Conservation (phyloP, 2,888 invertebrate species). For the Villa cingulata region DNA sequence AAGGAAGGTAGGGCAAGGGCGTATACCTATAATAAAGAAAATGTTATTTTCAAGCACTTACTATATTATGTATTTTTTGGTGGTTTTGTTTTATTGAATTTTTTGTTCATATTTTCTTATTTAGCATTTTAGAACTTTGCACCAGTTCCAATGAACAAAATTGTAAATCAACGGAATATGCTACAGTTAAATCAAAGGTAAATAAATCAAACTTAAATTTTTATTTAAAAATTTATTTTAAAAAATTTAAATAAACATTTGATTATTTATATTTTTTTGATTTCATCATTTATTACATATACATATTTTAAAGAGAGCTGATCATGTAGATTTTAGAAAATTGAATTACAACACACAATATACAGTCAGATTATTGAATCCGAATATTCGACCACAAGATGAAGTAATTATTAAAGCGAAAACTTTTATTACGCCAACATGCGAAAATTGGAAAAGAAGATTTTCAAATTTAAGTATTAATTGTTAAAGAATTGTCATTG, state of each 20-base stretch:
- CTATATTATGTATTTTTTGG: not conserved
- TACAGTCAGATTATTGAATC: slow-evolving; percentile 22
- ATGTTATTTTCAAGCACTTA: no score
- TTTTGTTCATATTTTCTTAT: not conserved
- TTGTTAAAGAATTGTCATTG: slow-evolving; percentile 17
- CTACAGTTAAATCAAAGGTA: slow-evolving; percentile 32
- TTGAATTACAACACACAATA: slow-evolving; percentile 32
- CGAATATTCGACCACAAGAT: slow-evolving; percentile 1
- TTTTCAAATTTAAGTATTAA: slow-evolving; percentile 31
- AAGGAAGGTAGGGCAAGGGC: slow-evolving; percentile 27
- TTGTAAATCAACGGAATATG: slow-evolving; percentile 32
- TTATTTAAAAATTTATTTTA: not conserved
- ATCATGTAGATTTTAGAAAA: slow-evolving; percentile 31
- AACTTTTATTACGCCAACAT: slow-evolving; percentile 30
- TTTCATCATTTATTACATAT: not conserved
- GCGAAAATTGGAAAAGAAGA: slow-evolving; percentile 29
- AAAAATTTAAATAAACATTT: not conserved
- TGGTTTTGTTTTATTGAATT: not conserved
- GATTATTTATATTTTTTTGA: no score
- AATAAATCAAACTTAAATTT: no score
- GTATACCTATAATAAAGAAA: no score
- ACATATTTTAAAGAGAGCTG: slow-evolving; percentile 28
- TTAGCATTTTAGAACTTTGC: slow-evolving; percentile 33
- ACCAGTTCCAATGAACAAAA: slow-evolving; percentile 25
- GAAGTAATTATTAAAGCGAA: slow-evolving; percentile 1